Evolutionary conservation across 2,888 invertebrate species (phyloP).

Genomic region (Callosobruchus maculatus): DNA sequence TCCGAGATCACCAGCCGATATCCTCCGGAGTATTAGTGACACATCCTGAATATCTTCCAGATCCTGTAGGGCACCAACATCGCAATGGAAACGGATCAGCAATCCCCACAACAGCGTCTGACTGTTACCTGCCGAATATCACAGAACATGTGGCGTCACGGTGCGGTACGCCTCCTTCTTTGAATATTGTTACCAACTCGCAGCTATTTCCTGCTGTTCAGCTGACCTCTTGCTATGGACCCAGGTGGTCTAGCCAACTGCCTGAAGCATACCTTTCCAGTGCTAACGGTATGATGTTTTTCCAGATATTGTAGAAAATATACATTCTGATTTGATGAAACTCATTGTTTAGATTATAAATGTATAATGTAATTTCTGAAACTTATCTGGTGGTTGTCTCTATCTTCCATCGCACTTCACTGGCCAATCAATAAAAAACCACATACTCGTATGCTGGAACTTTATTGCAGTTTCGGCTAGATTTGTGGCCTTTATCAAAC

Average conservation of each 20-base stretch:
- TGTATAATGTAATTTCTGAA: neutral
- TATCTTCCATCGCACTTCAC: neutral
- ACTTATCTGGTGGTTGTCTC: neutral
- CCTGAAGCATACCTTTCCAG: constrained; percentile 62
- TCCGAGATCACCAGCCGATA: no score
- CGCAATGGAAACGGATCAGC: neutral
- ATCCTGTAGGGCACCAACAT: neutral
- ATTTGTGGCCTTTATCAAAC: no score
- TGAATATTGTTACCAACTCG: constrained; percentile 63
- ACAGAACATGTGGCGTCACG: constrained; percentile 51
- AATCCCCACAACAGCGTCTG: neutral
- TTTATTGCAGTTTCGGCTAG: no score
- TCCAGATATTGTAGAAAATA: neutral
- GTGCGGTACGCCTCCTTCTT: constrained; percentile 57
- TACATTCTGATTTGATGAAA: neutral
- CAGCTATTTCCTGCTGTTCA: constrained; percentile 65
- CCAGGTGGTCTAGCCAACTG: constrained; percentile 64
- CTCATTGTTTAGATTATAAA: neutral
- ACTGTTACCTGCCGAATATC: constrained; percentile 60
- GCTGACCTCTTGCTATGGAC: constrained; percentile 53
- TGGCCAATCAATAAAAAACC: no score
- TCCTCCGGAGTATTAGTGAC: no score
- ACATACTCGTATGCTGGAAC: no score
- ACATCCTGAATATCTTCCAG: neutral
- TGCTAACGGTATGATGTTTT: constrained; percentile 45